phyloP scores from a whole-genome alignment of 1,140 invertebrate genomes.

The Plodia interpunctella region DNA sequence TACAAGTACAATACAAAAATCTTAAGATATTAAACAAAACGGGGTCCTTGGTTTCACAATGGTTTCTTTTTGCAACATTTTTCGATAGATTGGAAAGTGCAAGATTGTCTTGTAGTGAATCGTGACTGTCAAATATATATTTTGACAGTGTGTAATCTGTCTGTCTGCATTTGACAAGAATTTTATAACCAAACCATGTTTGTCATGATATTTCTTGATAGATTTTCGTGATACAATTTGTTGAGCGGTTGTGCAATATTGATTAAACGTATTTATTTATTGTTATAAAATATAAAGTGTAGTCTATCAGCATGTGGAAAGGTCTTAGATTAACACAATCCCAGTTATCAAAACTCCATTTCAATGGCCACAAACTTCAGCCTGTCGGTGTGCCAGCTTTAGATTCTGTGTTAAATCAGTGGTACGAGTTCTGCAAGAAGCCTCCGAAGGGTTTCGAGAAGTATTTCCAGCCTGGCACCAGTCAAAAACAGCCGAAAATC shows the following conservation, averaged over 20 bases:
- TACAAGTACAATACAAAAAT: no score
- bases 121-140: conserved; percentile 19
- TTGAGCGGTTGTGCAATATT: conserved; percentile 50
- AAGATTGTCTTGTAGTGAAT: background rate
- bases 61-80: no score
- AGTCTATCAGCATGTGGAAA: conserved; percentile 64
- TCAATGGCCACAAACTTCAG: conserved; percentile 61
- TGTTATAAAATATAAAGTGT: conserved; percentile 40
- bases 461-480: conserved; percentile 84
- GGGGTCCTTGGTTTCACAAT: no score
- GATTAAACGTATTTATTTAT: conserved; percentile 28
- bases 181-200: conserved; percentile 63
- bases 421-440: conserved; percentile 81
- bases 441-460: conserved; percentile 95
- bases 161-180: conserved; percentile 47
- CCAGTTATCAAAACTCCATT: conserved; percentile 63
- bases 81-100: no score
- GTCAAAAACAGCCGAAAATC: conserved; percentile 73
- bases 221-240: conserved; percentile 56
- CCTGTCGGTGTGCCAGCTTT: conserved; percentile 60
- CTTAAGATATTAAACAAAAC: no score
- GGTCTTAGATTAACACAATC: conserved; percentile 66
- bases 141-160: conserved; percentile 9
- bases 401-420: conserved; percentile 66
- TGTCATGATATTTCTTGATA: conserved; percentile 48